Conservation (phyloP, 2,113 vertebrate species). For the Pteruthius melanotis region DNA sequence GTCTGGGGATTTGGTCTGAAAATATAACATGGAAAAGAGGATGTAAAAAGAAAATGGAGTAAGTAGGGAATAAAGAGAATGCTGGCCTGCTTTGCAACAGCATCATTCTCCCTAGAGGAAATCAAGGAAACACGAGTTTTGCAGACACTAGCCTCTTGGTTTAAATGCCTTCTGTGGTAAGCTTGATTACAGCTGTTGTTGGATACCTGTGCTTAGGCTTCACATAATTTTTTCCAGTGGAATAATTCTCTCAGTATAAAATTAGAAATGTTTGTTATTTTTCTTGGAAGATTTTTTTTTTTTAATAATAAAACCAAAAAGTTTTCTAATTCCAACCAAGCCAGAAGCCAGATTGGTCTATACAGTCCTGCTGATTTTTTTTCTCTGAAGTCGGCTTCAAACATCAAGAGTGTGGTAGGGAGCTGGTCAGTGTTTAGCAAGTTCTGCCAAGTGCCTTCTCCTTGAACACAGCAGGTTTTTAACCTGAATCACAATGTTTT, state of each 20-base stretch:
- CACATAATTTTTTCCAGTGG: slow-evolving; percentile 68
- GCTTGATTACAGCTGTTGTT: slow-evolving; percentile 59
- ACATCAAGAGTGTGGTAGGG: background rate
- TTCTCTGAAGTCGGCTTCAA: background rate
- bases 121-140: slow-evolving; percentile 37
- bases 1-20: background rate
- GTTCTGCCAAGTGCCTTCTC: background rate
- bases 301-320: slow-evolving; percentile 8
- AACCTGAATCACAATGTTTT: background rate
- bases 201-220: slow-evolving; percentile 58
- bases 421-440: background rate
- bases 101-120: slow-evolving; percentile 40
- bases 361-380: background rate
- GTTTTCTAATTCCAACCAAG: slow-evolving; percentile 25
- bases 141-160: slow-evolving; percentile 35
- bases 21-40: background rate
- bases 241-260: slow-evolving; percentile 51
- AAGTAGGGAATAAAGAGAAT: background rate
- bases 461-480: background rate
- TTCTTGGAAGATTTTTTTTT: slow-evolving; percentile 50
- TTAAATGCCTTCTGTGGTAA: slow-evolving; percentile 12
- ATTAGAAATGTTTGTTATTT: slow-evolving; percentile 69
- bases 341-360: slow-evolving; percentile 7
- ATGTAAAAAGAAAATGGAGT: background rate
- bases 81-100: background rate